A percentile compares a stretch with the other conserved stretches of the same genome.
Conservation (phyloP, 2,797 vertebrate genomes). For the Benthosema pterotum region DNA sequence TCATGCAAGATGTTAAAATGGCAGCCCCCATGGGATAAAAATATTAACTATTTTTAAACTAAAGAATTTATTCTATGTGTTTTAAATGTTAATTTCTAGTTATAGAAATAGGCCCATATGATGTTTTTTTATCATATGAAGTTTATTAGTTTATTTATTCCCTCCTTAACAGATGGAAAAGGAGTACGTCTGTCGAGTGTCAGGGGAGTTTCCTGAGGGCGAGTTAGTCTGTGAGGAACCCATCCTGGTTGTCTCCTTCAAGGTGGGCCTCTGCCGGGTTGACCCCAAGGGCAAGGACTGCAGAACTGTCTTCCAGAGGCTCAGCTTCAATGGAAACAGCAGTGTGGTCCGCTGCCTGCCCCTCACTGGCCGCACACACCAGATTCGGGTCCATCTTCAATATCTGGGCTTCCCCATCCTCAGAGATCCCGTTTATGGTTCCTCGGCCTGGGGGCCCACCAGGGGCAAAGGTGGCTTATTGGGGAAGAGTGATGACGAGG, state of each 20-base stretch:
- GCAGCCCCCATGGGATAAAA: no score
- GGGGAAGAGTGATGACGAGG: constrained; percentile 86
- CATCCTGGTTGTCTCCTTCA: constrained; percentile 92
- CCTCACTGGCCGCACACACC: constrained; percentile 93
- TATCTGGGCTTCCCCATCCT: constrained; percentile 94
- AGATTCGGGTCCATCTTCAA: constrained; percentile 97
- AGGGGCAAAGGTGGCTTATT: constrained; percentile 87
- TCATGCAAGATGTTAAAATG: no score
- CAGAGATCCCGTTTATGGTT: constrained; percentile 95
- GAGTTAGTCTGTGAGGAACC: constrained; percentile 91
- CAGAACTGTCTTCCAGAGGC: constrained; percentile 89
- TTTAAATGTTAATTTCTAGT: no score
- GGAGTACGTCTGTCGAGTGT: constrained; percentile 94
- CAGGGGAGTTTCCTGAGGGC: constrained; percentile 88
- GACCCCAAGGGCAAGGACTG: constrained; percentile 90
- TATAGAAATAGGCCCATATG: no score
- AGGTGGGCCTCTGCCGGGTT: constrained; percentile 91
- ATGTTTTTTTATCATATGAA: no score
- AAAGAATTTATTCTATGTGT: no score
- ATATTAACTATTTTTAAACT: no score
- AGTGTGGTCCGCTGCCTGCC: constrained; percentile 92
- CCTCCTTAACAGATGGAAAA: constrained; percentile 87
- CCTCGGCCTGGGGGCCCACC: constrained; percentile 89
- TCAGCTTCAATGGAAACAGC: constrained; percentile 88
- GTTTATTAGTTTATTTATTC: no score